Base-by-base conservation (phyloP, 2,113 vertebrate species). In the Myotis brandtii region DNA sequence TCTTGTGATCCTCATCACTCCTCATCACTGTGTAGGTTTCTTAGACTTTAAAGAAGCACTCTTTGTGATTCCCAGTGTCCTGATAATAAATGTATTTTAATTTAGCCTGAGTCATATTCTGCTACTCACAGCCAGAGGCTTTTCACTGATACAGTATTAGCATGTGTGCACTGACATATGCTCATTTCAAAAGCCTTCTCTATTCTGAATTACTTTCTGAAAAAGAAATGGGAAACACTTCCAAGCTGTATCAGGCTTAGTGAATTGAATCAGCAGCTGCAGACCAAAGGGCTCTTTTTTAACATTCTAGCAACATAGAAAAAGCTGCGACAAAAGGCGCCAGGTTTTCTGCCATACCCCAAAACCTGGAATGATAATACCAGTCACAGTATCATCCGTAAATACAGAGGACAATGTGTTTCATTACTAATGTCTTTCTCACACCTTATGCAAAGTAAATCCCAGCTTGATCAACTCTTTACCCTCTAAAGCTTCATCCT, bases 211-310 rank as follows among this genome's bases (percentile, higher is more conserved):
- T 94, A 91, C 82, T 92, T 93, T 95, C 76, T 95, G 59, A 86
- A 86, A 93, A 96, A 70, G 17, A 86, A 79, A 89, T 25, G 4
- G 27, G 20, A 70, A 94, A 43, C 2, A 70, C 17, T 67, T 91
- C 56, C 82, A 88, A 91, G 23, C 37, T 89, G 13, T 50, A 88
- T 82, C 43, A 30, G 62, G 25, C 17, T 96, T 70, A 85, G 64
- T 91, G 73, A 96, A 95, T 89, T 96, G 20, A 80, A 93, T 91
- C 91, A 76, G 69, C 85, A 97, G 64, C 89, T 96, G 50, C 86
- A 93, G 77, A 95, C 62, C 72, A 66, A 90, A 95, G 59, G 30
- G 1, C 27, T 59, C 56, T 62, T 9, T 9, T 77, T 96, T 93
- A 94, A 82, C 72, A 96, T 93, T 97, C 92, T 88, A 83, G 37